phyloP scores from a whole-genome alignment of 2,888 invertebrate species.

The Cyclophora albipunctata region DNA sequence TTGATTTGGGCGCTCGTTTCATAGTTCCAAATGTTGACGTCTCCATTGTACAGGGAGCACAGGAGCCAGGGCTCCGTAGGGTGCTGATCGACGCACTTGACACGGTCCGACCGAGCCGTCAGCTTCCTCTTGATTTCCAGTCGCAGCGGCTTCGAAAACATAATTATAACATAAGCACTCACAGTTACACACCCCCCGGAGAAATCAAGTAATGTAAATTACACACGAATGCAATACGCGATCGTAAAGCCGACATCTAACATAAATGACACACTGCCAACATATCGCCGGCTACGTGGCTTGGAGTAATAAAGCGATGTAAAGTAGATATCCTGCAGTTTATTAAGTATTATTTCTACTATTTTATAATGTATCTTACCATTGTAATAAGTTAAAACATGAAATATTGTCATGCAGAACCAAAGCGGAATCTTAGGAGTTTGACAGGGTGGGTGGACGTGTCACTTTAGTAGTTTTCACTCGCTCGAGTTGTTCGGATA shows the following conservation, averaged over 20 bases:
- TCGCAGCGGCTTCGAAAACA: conserved; percentile 86
- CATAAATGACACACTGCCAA: conserved; percentile 47
- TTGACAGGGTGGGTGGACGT: conserved; percentile 67
- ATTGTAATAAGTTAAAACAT: conserved; percentile 64
- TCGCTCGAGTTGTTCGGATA: neutral
- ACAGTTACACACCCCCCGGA: conserved; percentile 18
- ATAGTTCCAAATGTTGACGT: conserved; percentile 99
- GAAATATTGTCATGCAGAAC: conserved; percentile 50
- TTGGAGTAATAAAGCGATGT: conserved; percentile 16
- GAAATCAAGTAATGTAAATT: conserved; percentile 21
- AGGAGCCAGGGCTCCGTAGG: conserved; percentile 99
- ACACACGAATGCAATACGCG: conserved; percentile 28
- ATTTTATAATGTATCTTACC: conserved; percentile 40
- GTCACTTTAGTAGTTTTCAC: conserved; percentile 36
- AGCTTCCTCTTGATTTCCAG: conserved; percentile 98
- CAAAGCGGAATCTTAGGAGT: conserved; percentile 42
- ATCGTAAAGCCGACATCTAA: conserved; percentile 44
- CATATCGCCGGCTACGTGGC: conserved; percentile 39
- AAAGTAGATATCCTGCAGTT: conserved; percentile 10
- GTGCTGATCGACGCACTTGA: conserved; percentile 98
- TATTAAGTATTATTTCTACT: neutral
- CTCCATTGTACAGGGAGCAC: conserved; percentile 98
- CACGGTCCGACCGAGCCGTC: conserved; percentile 97
- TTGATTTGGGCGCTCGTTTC: conserved; percentile 92
- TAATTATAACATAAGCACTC: conserved; percentile 21